Evolutionary conservation across 2,113 vertebrate genomes (phyloP).

Genomic region (Melospiza georgiana): DNA sequence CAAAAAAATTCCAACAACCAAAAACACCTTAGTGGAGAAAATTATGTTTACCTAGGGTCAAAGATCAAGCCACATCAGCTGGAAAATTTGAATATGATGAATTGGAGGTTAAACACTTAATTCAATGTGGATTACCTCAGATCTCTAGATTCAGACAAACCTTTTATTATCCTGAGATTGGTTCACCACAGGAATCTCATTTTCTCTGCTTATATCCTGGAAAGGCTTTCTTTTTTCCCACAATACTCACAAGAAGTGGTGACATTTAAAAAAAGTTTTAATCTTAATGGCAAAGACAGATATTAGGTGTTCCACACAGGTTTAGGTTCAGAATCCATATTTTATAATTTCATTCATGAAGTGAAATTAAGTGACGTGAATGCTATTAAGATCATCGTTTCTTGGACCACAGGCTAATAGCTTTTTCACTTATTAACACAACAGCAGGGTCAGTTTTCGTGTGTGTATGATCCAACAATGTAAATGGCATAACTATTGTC

Average conservation of each 20-base stretch:
- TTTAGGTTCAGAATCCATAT: constrained; percentile 1
- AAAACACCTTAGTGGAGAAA: neutral
- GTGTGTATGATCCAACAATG: neutral
- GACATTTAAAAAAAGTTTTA: neutral
- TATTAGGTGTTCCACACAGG: neutral
- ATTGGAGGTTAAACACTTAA: neutral
- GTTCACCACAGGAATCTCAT: neutral
- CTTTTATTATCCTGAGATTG: neutral
- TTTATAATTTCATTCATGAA: neutral
- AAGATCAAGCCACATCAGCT: neutral
- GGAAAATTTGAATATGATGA: neutral
- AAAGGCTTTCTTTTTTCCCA: neutral
- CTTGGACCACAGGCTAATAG: neutral
- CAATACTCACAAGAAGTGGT: neutral
- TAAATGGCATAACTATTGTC: neutral
- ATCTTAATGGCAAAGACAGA: constrained; percentile 2
- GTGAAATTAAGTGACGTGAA: neutral
- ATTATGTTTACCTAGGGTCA: neutral
- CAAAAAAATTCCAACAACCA: neutral
- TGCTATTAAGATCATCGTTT: neutral
- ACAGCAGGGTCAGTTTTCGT: neutral
- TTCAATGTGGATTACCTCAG: neutral
- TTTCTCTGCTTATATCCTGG: neutral
- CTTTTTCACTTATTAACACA: neutral
- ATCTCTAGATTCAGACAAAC: neutral